Percentiles rank a stretch among this genome's conserved stretches.
Evolutionary conservation across 2,888 invertebrate genomes (phyloP).

Genomic region (Ctena decussata): DNA sequence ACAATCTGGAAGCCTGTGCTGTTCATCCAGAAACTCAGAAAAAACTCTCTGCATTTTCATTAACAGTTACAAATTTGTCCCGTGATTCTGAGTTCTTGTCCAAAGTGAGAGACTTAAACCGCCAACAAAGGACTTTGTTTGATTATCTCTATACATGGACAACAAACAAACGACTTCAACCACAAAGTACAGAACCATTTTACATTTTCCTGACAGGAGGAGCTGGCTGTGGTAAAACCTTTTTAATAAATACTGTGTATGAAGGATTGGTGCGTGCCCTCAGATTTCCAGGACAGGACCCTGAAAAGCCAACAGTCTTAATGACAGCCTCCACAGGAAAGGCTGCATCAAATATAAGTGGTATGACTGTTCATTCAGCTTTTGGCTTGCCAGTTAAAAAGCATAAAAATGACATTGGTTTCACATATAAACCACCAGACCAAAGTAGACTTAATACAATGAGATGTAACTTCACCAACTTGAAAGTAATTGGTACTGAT

Average conservation of each 20-base stretch:
- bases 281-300: conserved; percentile 13
- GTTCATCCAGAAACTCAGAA: conserved; percentile 24
- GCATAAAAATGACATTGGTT: background rate
- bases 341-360: conserved; percentile 61
- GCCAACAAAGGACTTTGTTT: conserved; percentile 25
- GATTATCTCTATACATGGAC: conserved; percentile 18
- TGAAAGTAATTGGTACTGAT: conserved; percentile 52
- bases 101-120: conserved; percentile 6
- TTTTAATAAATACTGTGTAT: conserved; percentile 32
- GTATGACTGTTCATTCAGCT: conserved; percentile 54
- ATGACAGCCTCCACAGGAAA: conserved; percentile 65
- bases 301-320: conserved; percentile 35
- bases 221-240: conserved; percentile 44
- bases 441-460: conserved; percentile 23
- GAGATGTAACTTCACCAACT: conserved; percentile 18
- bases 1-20: conserved; percentile 10
- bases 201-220: conserved; percentile 47
- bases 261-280: conserved; percentile 19
- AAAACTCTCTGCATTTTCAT: conserved; percentile 22
- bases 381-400: conserved; percentile 48
- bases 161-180: conserved; percentile 7
- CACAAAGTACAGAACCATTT: conserved; percentile 5
- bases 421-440: conserved; percentile 21
- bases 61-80: conserved; percentile 7
- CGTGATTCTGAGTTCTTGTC: conserved; percentile 23